Conservation (phyloP, 1,140 invertebrate genomes). For the Aphelenchoides fujianensis region DNA sequence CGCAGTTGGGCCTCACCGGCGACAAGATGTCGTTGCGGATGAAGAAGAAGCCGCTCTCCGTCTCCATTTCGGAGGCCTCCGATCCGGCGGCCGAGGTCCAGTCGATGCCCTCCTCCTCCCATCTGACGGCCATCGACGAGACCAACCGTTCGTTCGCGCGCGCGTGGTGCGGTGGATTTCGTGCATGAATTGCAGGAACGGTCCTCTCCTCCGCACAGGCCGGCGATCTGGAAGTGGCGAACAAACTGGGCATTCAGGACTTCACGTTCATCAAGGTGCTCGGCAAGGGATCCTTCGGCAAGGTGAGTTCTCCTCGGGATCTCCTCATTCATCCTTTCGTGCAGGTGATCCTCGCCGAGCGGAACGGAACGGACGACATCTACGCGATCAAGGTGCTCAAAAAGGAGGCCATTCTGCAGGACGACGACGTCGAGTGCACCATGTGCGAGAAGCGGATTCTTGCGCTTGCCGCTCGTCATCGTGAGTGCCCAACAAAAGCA, state of each 20-base stretch:
- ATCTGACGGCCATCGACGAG: conserved; percentile 15
- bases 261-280: conserved; percentile 90
- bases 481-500: too few relatives aligned
- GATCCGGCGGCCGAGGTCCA: conserved; percentile 21
- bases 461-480: conserved; percentile 90
- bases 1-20: conserved; percentile 83
- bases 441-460: conserved; percentile 94
- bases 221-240: conserved; percentile 2
- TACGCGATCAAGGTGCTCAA: conserved; percentile 97
- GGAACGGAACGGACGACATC: conserved; percentile 79
- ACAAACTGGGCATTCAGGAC: conserved; percentile 63
- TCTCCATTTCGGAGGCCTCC: conserved; percentile 21
- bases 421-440: conserved; percentile 97
- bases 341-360: conserved; percentile 89
- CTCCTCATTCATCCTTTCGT: not conserved
- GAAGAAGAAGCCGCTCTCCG: conserved; percentile 66
- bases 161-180: conserved; percentile 13
- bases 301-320: conserved; percentile 68
- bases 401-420: conserved; percentile 85
- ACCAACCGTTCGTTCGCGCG: not conserved
- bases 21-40: conserved; percentile 75
- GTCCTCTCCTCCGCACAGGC: not conserved
- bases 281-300: conserved; percentile 93
- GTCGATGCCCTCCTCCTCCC: conserved; percentile 17
- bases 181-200: conserved; percentile 13